Conservation (phyloP, 2,113 vertebrate species). For the Tylochromis polylepis region DNA sequence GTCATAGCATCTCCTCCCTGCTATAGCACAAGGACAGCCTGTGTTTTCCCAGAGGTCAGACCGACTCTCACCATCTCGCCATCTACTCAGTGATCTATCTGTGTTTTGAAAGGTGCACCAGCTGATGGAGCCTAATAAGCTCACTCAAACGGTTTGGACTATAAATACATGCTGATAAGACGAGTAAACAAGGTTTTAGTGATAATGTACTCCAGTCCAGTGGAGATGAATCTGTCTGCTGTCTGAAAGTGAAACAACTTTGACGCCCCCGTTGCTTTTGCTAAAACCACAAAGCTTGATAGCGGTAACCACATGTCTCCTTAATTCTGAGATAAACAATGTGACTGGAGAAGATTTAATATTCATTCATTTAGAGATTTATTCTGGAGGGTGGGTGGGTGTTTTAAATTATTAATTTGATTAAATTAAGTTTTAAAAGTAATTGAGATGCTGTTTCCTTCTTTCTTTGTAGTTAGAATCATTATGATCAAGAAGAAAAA, state of each 20-base stretch:
- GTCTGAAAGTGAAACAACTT: constrained; percentile 1
- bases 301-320: not conserved
- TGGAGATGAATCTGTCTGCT: not conserved
- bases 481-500: not conserved
- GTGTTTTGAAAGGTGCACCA: constrained; percentile 54
- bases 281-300: not conserved
- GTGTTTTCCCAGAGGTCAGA: constrained; percentile 39
- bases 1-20: constrained; percentile 4
- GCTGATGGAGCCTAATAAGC: constrained; percentile 47
- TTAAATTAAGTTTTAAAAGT: not conserved
- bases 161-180: constrained; percentile 57
- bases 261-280: not conserved
- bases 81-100: constrained; percentile 51
- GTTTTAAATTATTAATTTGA: not conserved
- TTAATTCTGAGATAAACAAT: constrained; percentile 1
- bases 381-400: not conserved
- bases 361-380: not conserved
- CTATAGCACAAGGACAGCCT: constrained; percentile 9
- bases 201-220: not conserved
- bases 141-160: constrained; percentile 43
- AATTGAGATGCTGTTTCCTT: not conserved
- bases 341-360: not conserved
- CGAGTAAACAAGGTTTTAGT: constrained; percentile 25
- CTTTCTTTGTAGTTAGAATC: not conserved
- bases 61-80: not conserved